Conservation (phyloP, 2,797 vertebrate genomes). For the Neopelma chrysocephalum region DNA sequence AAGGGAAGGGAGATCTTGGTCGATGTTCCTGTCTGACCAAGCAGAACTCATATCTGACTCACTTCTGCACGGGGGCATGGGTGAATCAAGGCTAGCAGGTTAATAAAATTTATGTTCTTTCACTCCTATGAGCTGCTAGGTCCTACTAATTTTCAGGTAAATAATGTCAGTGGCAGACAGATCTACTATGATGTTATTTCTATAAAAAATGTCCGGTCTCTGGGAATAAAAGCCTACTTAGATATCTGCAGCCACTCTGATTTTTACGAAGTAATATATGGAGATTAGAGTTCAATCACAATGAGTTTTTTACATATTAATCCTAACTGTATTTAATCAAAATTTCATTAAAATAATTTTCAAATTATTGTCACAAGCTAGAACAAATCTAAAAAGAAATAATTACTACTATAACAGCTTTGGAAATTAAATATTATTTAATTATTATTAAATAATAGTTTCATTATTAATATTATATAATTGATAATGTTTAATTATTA, state of each 20-base stretch:
- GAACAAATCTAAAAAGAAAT: not conserved
- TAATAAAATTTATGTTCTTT: not conserved
- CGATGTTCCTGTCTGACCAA: not conserved
- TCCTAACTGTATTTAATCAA: not conserved
- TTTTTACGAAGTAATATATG: not conserved
- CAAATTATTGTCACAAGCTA: not conserved
- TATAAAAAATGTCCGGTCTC: not conserved
- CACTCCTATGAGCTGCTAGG: not conserved
- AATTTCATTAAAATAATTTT: not conserved
- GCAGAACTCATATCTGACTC: not conserved
- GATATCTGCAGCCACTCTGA: not conserved
- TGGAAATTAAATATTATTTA: not conserved
- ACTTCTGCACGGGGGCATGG: not conserved
- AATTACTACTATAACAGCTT: not conserved
- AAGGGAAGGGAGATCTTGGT: not conserved
- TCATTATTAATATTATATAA: too few relatives aligned
- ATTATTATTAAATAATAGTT: too few relatives aligned
- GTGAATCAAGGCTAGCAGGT: not conserved
- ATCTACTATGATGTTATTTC: not conserved
- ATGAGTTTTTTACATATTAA: not conserved
- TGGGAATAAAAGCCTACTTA: not conserved
- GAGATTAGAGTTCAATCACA: not conserved
- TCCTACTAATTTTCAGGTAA: not conserved
- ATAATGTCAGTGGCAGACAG: not conserved
- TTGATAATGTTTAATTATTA: too few relatives aligned